A percentile compares a stretch with the other conserved stretches of the same genome.
Evolutionary conservation across 2,888 invertebrate species (phyloP).

Genomic region (Metalampra italica): DNA sequence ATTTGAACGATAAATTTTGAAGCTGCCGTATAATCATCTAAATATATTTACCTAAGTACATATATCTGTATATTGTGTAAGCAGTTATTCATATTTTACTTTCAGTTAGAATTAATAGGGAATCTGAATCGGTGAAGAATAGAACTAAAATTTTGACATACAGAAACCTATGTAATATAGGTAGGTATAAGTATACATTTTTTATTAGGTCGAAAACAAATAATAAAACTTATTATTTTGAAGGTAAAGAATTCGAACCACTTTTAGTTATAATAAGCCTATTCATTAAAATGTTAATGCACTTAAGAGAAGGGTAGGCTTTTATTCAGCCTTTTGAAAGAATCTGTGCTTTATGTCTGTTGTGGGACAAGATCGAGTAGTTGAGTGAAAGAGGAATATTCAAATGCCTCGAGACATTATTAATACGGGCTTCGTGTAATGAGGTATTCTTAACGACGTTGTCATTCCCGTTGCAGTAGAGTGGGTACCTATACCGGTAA

Average conservation of each 20-base stretch:
- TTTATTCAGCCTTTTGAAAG: slow-evolving; percentile 7
- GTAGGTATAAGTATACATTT: no score
- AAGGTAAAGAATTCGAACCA: slow-evolving; percentile 5
- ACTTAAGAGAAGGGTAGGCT: slow-evolving; percentile 5
- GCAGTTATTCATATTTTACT: no score
- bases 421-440: not conserved
- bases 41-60: no score
- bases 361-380: not conserved
- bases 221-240: not conserved
- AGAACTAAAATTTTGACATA: not conserved
- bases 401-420: slow-evolving; percentile 3
- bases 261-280: slow-evolving; percentile 46
- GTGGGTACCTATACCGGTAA: no score
- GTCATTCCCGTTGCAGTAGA: not conserved
- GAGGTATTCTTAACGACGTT: not conserved
- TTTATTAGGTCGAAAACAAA: no score
- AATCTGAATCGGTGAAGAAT: no score
- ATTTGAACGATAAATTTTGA: slow-evolving; percentile 40
- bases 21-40: slow-evolving; percentile 22
- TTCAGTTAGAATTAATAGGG: no score
- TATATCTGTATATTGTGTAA: no score
- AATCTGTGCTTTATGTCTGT: slow-evolving; percentile 4
- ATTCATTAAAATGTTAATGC: slow-evolving; percentile 35
- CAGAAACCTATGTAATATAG: not conserved
- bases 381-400: not conserved